Percentiles rank a stretch among this genome's conserved stretches.
Conservation (phyloP, 1,140 invertebrate species). For the Polypedilum vanderplanki region DNA sequence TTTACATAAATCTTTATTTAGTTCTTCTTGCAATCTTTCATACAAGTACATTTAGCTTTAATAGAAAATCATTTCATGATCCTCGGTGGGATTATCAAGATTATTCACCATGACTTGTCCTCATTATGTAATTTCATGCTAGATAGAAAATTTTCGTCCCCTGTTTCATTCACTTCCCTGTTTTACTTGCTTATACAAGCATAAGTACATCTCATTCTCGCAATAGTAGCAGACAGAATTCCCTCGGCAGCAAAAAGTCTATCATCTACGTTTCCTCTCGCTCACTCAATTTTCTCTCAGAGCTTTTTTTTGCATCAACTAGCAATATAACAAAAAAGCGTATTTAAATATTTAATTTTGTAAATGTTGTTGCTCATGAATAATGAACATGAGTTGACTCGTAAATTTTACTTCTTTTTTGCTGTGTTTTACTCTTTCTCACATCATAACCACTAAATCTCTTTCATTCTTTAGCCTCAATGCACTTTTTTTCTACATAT, state of each 20-base stretch:
- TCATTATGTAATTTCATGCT: conserved; percentile 6
- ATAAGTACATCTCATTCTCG: neutral
- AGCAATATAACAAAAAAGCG: neutral
- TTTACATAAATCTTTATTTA: conserved; percentile 14
- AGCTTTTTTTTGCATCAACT: neutral
- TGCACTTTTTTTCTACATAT: neutral
- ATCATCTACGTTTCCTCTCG: neutral
- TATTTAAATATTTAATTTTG: conserved; percentile 27
- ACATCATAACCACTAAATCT: too few species aligned
- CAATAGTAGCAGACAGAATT: neutral
- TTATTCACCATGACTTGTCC: neutral
- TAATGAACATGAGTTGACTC: conserved; percentile 28
- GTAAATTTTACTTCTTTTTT: neutral
- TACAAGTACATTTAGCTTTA: neutral
- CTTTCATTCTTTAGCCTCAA: neutral
- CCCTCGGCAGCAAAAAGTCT: conserved; percentile 8
- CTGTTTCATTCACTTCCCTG: too few species aligned
- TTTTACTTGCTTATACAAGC: too few species aligned
- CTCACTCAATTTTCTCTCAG: neutral
- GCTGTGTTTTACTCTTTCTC: neutral
- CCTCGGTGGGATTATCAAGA: conserved; percentile 1
- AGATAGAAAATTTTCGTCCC: neutral
- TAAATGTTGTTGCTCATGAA: conserved; percentile 24
- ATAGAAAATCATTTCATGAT: neutral
- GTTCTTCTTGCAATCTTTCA: neutral